A percentile compares a stretch with the other conserved stretches of the same genome.
phyloP scores from a whole-genome alignment of 2,113 vertebrate genomes.

The Gavialis gangeticus region DNA sequence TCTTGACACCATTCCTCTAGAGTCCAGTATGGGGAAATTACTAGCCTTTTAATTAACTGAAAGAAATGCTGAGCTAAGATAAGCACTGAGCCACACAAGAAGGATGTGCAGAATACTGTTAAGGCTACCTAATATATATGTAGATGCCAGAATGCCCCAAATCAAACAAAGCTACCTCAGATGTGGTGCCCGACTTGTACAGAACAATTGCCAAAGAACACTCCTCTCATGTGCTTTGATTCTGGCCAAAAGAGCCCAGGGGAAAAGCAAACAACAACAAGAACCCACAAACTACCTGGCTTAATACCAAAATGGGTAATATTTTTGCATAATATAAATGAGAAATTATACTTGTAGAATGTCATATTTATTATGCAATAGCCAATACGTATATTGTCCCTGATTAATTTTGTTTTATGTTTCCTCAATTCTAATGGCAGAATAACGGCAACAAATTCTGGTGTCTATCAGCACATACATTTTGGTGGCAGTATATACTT shows the following conservation, averaged over 20 bases:
- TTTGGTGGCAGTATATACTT: not conserved
- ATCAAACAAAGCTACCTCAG: not conserved
- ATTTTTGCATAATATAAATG: not conserved
- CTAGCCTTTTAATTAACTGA: conserved; percentile 32
- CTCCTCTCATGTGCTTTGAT: not conserved
- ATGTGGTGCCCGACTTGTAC: not conserved
- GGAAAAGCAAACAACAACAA: not conserved
- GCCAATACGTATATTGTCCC: not conserved
- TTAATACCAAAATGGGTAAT: not conserved
- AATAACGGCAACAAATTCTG: not conserved
- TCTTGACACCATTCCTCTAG: conserved; percentile 16
- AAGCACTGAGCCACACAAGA: not conserved
- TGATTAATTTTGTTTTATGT: not conserved
- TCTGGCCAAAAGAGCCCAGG: not conserved
- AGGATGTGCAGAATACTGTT: not conserved
- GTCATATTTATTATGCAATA: not conserved
- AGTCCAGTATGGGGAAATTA: conserved; percentile 12
- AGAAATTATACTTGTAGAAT: not conserved
- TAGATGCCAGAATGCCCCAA: not conserved
- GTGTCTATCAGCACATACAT: not conserved
- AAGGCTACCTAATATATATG: not conserved
- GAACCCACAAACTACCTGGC: too few species aligned
- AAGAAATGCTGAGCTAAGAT: not conserved
- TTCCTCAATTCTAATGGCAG: not conserved
- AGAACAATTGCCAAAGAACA: rapidly evolving